Conservation (phyloP, 1,140 invertebrate species). For the Sycophaga agraensis region DNA sequence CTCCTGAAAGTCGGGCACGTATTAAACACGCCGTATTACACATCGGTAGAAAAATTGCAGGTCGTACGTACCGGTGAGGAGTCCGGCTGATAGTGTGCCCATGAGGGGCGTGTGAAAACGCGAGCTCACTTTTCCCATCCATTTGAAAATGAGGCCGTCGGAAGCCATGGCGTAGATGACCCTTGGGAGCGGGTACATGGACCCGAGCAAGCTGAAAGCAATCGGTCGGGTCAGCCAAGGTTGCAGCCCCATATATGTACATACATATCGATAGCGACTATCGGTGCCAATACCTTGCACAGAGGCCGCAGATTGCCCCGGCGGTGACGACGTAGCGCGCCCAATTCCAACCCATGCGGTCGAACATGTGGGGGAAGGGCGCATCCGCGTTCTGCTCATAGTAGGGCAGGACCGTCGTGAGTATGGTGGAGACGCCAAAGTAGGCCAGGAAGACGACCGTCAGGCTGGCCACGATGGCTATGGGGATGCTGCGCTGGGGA, state of each 20-base stretch:
- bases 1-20: slow-evolving; percentile 58
- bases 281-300: too few relatives aligned
- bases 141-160: slow-evolving; percentile 79
- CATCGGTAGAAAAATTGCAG: too few relatives aligned
- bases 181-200: slow-evolving; percentile 83
- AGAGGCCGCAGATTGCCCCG: slow-evolving; percentile 74
- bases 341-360: slow-evolving; percentile 67
- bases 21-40: too few relatives aligned
- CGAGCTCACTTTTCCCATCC: slow-evolving; percentile 68
- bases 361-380: slow-evolving; percentile 74
- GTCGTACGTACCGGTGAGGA: slow-evolving; percentile 70
- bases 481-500: slow-evolving; percentile 85
- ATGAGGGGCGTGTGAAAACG: slow-evolving; percentile 77
- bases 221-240: too few relatives aligned
- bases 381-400: slow-evolving; percentile 72
- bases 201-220: slow-evolving; percentile 71
- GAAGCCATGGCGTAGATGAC: slow-evolving; percentile 86
- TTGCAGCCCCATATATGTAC: too few relatives aligned
- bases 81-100: slow-evolving; percentile 76
- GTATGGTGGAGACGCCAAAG: slow-evolving; percentile 80
- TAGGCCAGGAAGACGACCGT: slow-evolving; percentile 83
- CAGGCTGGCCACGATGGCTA: slow-evolving; percentile 82
- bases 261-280: too few relatives aligned
- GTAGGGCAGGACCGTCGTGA: slow-evolving; percentile 89
- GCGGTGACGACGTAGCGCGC: slow-evolving; percentile 76